Percentiles rank a stretch among this genome's conserved stretches.
These are phyloP conservation scores for Dynastes grantii DNA, from an alignment of 2,888 invertebrate genomes.

Conservation along the genomic window DNA sequence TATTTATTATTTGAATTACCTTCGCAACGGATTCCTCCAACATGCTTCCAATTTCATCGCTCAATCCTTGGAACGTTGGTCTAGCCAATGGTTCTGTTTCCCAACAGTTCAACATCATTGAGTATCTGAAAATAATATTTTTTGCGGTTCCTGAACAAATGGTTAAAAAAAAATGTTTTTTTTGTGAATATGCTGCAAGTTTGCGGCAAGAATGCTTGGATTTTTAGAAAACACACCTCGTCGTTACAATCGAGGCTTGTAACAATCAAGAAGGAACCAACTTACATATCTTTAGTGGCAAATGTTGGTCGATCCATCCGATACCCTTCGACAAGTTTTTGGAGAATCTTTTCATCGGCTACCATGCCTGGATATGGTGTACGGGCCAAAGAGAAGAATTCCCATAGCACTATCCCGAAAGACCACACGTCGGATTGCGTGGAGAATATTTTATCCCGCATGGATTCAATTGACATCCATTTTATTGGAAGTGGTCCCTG, in stretches of 20 bases:
- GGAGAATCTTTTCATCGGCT: no score
- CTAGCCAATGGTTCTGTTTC: slow-evolving; percentile 82
- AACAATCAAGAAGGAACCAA: slow-evolving; percentile 47
- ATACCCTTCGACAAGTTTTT: no score
- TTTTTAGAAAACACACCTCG: no score
- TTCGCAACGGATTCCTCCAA: slow-evolving; percentile 74
- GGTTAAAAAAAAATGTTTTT: not conserved
- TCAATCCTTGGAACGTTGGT: slow-evolving; percentile 85
- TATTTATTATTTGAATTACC: slow-evolving; percentile 71
- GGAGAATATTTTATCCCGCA: slow-evolving; percentile 92
- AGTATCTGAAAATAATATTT: slow-evolving; percentile 72
- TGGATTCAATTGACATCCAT: slow-evolving; percentile 77
- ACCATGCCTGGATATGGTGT: no score
- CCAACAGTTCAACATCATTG: slow-evolving; percentile 93
- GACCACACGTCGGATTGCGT: slow-evolving; percentile 74
- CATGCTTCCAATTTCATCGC: slow-evolving; percentile 78
- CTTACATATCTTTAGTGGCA: slow-evolving; percentile 75
- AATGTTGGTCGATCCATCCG: no score
- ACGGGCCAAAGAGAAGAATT: slow-evolving; percentile 81
- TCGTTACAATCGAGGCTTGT: not conserved
- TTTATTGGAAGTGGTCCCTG: slow-evolving; percentile 85
- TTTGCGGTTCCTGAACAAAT: no score
- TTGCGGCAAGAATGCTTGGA: no score
- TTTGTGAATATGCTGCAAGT: no score
- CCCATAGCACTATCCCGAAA: slow-evolving; percentile 92